A percentile compares a stretch with the other conserved stretches of the same genome.
These are phyloP conservation scores for Garrulus glandarius DNA, from an alignment of 2,797 vertebrate species.

Conservation along the genomic window DNA sequence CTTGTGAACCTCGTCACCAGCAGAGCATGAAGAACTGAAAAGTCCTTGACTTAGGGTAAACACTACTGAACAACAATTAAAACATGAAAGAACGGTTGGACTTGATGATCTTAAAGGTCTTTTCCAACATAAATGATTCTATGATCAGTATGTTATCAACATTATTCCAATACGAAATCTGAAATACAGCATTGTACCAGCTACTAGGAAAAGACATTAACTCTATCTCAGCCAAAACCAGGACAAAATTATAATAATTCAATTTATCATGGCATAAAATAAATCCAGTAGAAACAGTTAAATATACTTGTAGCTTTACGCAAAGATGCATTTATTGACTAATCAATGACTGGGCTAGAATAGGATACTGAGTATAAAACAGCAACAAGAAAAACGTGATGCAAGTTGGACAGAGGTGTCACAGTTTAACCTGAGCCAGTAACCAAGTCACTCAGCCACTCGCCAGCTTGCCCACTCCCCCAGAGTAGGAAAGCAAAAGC, in stretches of 20 bases:
- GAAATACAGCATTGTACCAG: neutral
- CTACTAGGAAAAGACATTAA: neutral
- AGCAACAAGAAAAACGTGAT: neutral
- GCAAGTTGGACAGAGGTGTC: neutral
- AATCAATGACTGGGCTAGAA: neutral
- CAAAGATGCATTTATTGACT: neutral
- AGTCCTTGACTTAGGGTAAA: neutral
- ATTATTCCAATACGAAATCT: neutral
- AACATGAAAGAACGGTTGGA: neutral
- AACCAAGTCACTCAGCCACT: neutral
- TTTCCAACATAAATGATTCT: neutral
- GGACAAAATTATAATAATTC: neutral
- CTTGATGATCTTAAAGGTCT: neutral
- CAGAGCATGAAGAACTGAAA: neutral
- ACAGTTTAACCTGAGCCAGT: neutral
- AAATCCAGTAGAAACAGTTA: neutral
- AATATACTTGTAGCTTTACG: neutral
- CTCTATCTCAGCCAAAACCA: neutral
- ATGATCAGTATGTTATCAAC: neutral
- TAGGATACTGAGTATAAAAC: neutral
- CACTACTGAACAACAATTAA: neutral
- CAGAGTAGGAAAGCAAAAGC: neutral
- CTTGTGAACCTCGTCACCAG: neutral
- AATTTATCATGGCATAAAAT: neutral
- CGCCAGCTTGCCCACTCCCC: fast-evolving